These are phyloP conservation scores for Drosophila affinis DNA, from an alignment of 2,888 invertebrate genomes.

Conservation along the genomic window DNA sequence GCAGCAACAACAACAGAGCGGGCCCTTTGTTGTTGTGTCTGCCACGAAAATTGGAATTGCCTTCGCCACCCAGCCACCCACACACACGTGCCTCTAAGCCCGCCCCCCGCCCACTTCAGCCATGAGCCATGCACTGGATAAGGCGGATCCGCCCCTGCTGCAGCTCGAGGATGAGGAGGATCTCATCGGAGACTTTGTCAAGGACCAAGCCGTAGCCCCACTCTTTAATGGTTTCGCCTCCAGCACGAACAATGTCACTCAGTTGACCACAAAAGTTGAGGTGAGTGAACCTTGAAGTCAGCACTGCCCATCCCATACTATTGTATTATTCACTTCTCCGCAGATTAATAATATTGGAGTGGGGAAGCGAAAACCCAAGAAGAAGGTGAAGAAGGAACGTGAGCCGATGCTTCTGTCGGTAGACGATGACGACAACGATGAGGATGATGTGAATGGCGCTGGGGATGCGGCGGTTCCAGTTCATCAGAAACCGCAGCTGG, in stretches of 20 bases:
- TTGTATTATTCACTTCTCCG: background rate
- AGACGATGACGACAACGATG: constrained; percentile 56
- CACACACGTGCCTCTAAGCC: constrained; percentile 28
- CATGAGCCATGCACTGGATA: constrained; percentile 61
- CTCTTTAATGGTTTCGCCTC: constrained; percentile 57
- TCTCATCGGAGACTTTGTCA: constrained; percentile 79
- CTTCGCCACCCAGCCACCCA: constrained; percentile 32
- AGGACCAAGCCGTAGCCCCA: constrained; percentile 62
- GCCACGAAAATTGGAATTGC: constrained; percentile 12
- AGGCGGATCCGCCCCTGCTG: constrained; percentile 87
- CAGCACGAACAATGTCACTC: constrained; percentile 36
- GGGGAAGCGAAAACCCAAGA: constrained; percentile 69
- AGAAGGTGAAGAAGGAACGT: constrained; percentile 61
- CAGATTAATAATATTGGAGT: constrained; percentile 79
- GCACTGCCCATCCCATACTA: background rate
- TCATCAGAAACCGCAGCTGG: constrained; percentile 43
- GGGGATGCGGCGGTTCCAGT: constrained; percentile 37
- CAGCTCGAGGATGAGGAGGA: constrained; percentile 86
- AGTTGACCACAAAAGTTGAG: constrained; percentile 74
- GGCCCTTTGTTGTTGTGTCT: constrained; percentile 59
- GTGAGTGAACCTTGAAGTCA: constrained; percentile 45
- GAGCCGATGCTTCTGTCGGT: constrained; percentile 76
- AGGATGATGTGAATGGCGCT: constrained; percentile 41
- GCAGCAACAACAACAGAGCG: constrained; percentile 43
- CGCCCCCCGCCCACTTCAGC: background rate